Percentiles rank a stretch among this genome's conserved stretches.
These are phyloP conservation scores for Carposina sasakii DNA, from an alignment of 1,140 invertebrate genomes.

Conservation along the genomic window DNA sequence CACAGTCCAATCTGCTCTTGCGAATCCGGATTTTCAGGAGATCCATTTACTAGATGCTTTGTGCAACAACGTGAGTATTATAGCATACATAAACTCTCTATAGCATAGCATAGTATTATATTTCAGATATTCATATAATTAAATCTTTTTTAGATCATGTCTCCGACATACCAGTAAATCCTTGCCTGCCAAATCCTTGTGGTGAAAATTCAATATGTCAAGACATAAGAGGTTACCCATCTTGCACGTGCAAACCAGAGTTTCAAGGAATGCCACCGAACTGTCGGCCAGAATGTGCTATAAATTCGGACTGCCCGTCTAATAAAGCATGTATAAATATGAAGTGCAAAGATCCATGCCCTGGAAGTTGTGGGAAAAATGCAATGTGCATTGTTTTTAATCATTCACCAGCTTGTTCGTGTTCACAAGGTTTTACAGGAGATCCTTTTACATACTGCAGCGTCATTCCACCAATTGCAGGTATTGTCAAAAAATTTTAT, in stretches of 20 bases:
- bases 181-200: slow-evolving; percentile 77
- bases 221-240: slow-evolving; percentile 72
- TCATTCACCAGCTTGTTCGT: slow-evolving; percentile 78
- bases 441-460: slow-evolving; percentile 77
- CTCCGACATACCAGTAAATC: slow-evolving; percentile 58
- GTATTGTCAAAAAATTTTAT: slow-evolving; percentile 63
- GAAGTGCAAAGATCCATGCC: slow-evolving; percentile 79
- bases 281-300: slow-evolving; percentile 78
- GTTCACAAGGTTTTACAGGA: slow-evolving; percentile 76
- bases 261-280: slow-evolving; percentile 78
- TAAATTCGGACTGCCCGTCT: slow-evolving; percentile 77
- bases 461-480: slow-evolving; percentile 54
- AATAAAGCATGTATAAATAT: slow-evolving; percentile 78
- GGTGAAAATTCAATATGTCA: slow-evolving; percentile 79
- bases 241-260: slow-evolving; percentile 75
- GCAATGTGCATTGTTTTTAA: slow-evolving; percentile 77
- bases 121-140: neutral
- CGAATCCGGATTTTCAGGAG: slow-evolving; percentile 64
- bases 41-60: slow-evolving; percentile 75
- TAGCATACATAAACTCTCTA: neutral
- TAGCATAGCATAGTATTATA: neutral
- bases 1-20: slow-evolving; percentile 78
- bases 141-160: slow-evolving; percentile 59
- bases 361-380: slow-evolving; percentile 77
- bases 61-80: slow-evolving; percentile 64